These are phyloP conservation scores for Lasioglossum oenotherae DNA, from an alignment of 2,888 invertebrate genomes.

Conservation along the genomic window DNA sequence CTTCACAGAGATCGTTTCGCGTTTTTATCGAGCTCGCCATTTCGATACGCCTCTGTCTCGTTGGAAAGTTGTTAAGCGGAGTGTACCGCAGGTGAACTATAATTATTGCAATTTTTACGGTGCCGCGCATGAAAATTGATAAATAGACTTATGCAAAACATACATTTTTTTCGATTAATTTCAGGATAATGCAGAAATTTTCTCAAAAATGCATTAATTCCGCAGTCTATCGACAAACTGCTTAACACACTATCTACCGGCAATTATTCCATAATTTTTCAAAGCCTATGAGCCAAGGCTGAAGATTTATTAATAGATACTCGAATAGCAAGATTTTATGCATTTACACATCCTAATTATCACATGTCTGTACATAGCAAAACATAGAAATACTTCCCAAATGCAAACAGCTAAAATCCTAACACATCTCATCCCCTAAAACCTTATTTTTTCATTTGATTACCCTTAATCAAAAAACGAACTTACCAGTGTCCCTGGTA, in stretches of 20 bases:
- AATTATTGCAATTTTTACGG: neutral
- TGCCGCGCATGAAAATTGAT: no score
- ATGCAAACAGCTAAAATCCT: no score
- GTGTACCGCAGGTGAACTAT: neutral
- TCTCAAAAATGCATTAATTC: neutral
- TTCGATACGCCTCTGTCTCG: neutral
- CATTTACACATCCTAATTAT: no score
- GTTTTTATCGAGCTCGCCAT: neutral
- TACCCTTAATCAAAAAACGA: neutral
- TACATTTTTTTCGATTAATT: neutral
- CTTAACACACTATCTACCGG: neutral
- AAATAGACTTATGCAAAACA: neutral
- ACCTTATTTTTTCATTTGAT: no score
- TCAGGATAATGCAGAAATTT: neutral
- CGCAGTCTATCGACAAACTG: neutral
- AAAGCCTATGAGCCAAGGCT: no score
- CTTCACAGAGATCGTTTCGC: neutral
- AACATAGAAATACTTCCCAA: no score
- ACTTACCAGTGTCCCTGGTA: constrained; percentile 85
- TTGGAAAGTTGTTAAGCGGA: neutral
- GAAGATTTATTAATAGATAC: no score
- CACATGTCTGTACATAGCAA: no score
- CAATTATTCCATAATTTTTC: no score
- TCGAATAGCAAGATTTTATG: no score
- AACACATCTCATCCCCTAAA: neutral